phyloP scores from a whole-genome alignment of 2,113 vertebrate species.

The Limanda limanda region DNA sequence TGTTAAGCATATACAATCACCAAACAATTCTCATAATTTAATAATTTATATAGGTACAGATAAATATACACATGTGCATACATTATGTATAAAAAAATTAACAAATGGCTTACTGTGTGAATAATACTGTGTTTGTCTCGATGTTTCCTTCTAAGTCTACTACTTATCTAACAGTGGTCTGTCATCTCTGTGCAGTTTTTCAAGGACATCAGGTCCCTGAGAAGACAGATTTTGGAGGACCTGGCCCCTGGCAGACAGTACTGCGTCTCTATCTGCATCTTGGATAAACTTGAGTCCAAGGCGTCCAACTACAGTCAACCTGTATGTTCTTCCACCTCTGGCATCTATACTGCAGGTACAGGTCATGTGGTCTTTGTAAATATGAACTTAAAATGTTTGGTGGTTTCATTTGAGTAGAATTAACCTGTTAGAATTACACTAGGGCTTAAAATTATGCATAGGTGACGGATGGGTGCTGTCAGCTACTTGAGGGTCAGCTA shows the following conservation, averaged over 20 bases:
- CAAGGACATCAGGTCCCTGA: background rate
- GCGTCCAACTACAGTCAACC: slow-evolving; percentile 34
- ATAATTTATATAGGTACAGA: too few relatives aligned
- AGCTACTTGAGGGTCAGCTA: too few relatives aligned
- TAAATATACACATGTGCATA: too few relatives aligned
- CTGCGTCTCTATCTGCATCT: slow-evolving; percentile 61
- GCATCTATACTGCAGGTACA: slow-evolving; percentile 25
- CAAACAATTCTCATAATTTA: too few relatives aligned
- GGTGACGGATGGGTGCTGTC: too few relatives aligned
- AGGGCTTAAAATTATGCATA: too few relatives aligned
- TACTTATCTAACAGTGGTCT: background rate
- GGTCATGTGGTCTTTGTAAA: background rate
- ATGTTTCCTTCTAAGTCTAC: background rate
- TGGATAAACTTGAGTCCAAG: rapidly evolving
- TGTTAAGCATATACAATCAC: too few relatives aligned
- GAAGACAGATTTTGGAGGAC: background rate
- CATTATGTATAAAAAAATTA: background rate
- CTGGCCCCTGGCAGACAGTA: slow-evolving; percentile 36
- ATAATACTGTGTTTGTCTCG: background rate
- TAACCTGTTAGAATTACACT: too few relatives aligned
- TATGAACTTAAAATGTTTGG: too few relatives aligned
- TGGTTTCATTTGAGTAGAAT: too few relatives aligned
- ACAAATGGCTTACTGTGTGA: background rate
- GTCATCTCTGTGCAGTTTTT: slow-evolving; percentile 20
- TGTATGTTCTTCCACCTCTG: slow-evolving; percentile 18